Conservation (phyloP, 2,888 invertebrate species). For the Drosophila atroscutellata region DNA sequence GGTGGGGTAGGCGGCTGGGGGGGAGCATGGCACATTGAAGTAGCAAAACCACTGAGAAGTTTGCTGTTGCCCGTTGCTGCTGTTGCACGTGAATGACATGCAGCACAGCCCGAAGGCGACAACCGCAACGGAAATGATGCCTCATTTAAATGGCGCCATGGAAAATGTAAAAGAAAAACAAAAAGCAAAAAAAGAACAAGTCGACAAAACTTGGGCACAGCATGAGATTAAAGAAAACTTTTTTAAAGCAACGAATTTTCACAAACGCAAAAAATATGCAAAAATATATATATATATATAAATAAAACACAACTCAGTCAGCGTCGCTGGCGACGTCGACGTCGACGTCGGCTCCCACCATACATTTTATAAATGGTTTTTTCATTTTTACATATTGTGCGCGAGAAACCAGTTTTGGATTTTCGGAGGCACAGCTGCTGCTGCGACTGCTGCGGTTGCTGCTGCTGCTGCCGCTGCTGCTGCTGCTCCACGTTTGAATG, state of each 20-base stretch:
- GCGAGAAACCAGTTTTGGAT: conserved; percentile 63
- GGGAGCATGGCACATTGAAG: neutral
- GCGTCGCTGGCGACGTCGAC: conserved; percentile 5
- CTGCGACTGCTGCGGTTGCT: conserved; percentile 23
- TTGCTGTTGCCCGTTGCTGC: conserved; percentile 8
- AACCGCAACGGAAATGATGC: conserved; percentile 57
- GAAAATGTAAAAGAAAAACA: conserved; percentile 3
- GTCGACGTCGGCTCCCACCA: conserved; percentile 31
- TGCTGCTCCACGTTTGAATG: conserved; percentile 51
- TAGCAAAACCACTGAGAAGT: neutral
- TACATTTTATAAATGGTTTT: conserved; percentile 24
- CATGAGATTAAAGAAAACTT: conserved; percentile 31
- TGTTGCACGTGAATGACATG: conserved; percentile 39
- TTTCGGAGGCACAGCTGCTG: conserved; percentile 40
- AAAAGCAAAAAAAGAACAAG: neutral
- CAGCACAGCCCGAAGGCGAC: conserved; percentile 39
- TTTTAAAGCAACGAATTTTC: conserved; percentile 22
- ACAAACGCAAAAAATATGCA: conserved; percentile 23
- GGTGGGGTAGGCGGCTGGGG: neutral
- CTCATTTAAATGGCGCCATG: conserved; percentile 59
- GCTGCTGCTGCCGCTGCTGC: conserved; percentile 21
- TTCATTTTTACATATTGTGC: conserved; percentile 30
- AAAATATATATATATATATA: conserved; percentile 21
- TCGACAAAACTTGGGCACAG: conserved; percentile 15
- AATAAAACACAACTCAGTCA: conserved; percentile 38